Conservation (phyloP, 1,140 invertebrate genomes). For the Formica selysi region DNA sequence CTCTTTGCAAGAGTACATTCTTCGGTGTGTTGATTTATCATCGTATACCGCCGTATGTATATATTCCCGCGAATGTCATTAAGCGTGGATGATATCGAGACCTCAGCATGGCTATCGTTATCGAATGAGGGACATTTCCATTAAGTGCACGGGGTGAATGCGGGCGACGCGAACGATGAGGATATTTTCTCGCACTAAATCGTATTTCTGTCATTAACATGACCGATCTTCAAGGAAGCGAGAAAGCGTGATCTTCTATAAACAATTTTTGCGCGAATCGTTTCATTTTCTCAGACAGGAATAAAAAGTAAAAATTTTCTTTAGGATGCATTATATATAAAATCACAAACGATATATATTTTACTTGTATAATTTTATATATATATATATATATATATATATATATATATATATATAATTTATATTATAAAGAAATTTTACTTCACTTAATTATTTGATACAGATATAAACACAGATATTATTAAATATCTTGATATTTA, state of each 20-base stretch:
- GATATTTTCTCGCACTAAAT: conserved; percentile 32
- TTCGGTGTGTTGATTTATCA: conserved; percentile 66
- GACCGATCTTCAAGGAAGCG: conserved; percentile 2
- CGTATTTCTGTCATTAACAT: conserved; percentile 54
- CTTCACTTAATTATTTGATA: too few species aligned
- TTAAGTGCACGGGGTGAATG: conserved; percentile 43
- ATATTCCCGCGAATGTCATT: conserved; percentile 60
- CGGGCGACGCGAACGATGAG: conserved; percentile 19
- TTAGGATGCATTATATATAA: too few species aligned
- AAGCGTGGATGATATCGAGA: conserved; percentile 64
- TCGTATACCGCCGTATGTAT: conserved; percentile 30
- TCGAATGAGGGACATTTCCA: conserved; percentile 49
- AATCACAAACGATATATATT: too few species aligned
- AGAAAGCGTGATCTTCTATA: not conserved
- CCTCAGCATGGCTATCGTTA: conserved; percentile 7
- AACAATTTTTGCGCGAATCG: conserved; percentile 9
- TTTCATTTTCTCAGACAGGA: not conserved
- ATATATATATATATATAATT: not conserved
- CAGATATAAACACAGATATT: not conserved
- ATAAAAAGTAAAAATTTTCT: not conserved
- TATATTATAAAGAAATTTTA: not conserved
- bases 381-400: too few species aligned
- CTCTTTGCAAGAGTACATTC: conserved; percentile 46
- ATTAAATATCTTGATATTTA: not conserved
- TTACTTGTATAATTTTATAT: too few species aligned